Base-by-base conservation (phyloP, 2,888 invertebrate species). In the Nemotelus pantherinus region DNA sequence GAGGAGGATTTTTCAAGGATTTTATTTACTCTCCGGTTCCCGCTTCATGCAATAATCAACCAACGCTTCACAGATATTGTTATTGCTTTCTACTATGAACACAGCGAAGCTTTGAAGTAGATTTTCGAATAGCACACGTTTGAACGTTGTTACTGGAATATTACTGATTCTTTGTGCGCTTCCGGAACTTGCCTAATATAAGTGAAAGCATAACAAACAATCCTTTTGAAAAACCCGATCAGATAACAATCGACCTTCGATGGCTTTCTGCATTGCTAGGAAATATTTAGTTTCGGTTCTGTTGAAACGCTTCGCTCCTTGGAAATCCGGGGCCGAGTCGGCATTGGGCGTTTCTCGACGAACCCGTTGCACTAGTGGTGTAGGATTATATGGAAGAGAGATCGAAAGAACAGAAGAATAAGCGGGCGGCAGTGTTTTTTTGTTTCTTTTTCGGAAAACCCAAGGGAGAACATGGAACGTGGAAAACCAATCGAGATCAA, bases 401-500 rank as follows among this genome's bases (percentile, higher is more conserved):
- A 58, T 47, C 53, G 45, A 58, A 47, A 44, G 39, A 72, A 58
- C 57, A 48, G 43, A 60, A 63, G 60, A 47, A 48, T 7, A 44
- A 74, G 60, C 41, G 25, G 47, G 45, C 58, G 58, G 25, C 25
- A 58, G 47, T 74, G 60, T 39, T 57, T 50, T 65, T 43, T 43
- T 67, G 6, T 48, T 64, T 77, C 60, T 78, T 78, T 64, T 50
- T 68, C 47, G 47, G 77, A 70, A 77, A 77, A 68, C 70, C 75
- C 75, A 63, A 74, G 78, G 76, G 79, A 76, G 72, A 76, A 74
- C 71, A 75, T 4, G 39, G 48, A 58, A 71, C 67, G 76, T 76
- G 48, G 55, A 76, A 80, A 80, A 78, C 79, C 80, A 80, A 81
- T 81, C 79, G 80, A 81, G 79, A 80, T 80, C 81, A 81, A 80